Conservation (phyloP, 2,888 invertebrate species). For the Hypercompe scribonia region DNA sequence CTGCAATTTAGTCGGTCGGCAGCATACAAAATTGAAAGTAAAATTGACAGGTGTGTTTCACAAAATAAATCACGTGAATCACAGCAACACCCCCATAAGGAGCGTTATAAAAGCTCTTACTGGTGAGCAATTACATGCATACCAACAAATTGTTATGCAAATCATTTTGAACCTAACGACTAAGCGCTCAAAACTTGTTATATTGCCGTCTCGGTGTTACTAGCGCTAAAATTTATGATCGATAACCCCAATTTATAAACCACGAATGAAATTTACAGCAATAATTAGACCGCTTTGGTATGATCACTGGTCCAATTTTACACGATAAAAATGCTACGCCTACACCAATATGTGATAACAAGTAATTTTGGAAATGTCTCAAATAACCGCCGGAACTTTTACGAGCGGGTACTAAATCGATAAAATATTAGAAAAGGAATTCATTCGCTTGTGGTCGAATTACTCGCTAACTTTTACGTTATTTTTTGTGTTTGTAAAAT, state of each 20-base stretch:
- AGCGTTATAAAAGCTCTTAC: conserved; percentile 35
- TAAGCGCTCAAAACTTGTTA: conserved; percentile 64
- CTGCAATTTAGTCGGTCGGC: too few relatives aligned
- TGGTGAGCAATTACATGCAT: conserved; percentile 49
- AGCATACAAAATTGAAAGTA: background rate
- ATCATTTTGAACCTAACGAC: conserved; percentile 66
- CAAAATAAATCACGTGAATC: background rate
- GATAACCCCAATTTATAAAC: conserved; percentile 64
- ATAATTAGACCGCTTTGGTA: conserved; percentile 54
- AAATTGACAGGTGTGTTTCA: background rate
- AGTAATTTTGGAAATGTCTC: conserved; percentile 38
- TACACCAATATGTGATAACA: conserved; percentile 47
- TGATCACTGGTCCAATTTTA: conserved; percentile 52
- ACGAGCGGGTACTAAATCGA: conserved; percentile 29
- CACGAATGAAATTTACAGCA: conserved; percentile 48
- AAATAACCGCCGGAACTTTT: conserved; percentile 32
- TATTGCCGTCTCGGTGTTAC: conserved; percentile 57
- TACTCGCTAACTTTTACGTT: conserved; percentile 28
- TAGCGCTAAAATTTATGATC: conserved; percentile 68
- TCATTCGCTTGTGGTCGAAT: conserved; percentile 42
- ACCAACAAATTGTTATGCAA: conserved; percentile 64
- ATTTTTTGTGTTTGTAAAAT: conserved; percentile 25
- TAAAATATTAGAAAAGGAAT: conserved; percentile 44
- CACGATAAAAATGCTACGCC: conserved; percentile 47
- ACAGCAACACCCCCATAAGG: conserved; percentile 27